Evolutionary conservation across 2,113 vertebrate genomes (phyloP), one percentile per base, ranked within the genome.

Genomic region (Nycticorax nycticorax): DNA sequence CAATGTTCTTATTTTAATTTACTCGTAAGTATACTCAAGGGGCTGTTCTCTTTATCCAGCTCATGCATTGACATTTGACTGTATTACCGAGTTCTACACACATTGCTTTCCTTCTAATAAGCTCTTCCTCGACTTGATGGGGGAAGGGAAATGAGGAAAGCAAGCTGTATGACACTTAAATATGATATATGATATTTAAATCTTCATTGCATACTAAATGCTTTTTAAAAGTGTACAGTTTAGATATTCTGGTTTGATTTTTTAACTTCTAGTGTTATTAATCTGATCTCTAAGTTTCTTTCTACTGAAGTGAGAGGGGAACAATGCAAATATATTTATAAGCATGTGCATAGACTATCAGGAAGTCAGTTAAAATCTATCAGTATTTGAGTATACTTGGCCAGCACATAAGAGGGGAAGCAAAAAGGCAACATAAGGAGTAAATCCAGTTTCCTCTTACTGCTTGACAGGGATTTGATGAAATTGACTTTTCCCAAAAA

Each of bases 1-100:
- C 24, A 28, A 63, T 57, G 32, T 82, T 84, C 72, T 72, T 74
- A 23, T 68, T 96, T 93, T 87, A 89, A 96, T 90, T 92, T 96
- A 69, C 41, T 92, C 62, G 6, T 64, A 94, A 89, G 32, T 93
- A 56, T 47, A 48, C 64, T 81, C 77, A 50, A 0, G 6, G 18
- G 60, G 41, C 20, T 64, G 3, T 69, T 79, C 67, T 56, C 39
- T 88, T 93, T 64, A 76, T 66, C 16, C 17, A 68, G 28, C 16
- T 80, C 26, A 19, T 73, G 39, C 17, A 72, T 4, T 88, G 73
- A 50, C 30, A 84, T 93, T 85, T 80, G 60, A 60, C 28, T 88
- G 5, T 22, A 68, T 78, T 88, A 33, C 32, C 43, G 28, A 84
- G 43, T 62, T 93, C 85, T 84, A 79, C 14, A 64, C 14, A 12